Evolutionary conservation across 2,888 invertebrate genomes (phyloP).

Genomic region (Poecilobothrus nobilitatus): DNA sequence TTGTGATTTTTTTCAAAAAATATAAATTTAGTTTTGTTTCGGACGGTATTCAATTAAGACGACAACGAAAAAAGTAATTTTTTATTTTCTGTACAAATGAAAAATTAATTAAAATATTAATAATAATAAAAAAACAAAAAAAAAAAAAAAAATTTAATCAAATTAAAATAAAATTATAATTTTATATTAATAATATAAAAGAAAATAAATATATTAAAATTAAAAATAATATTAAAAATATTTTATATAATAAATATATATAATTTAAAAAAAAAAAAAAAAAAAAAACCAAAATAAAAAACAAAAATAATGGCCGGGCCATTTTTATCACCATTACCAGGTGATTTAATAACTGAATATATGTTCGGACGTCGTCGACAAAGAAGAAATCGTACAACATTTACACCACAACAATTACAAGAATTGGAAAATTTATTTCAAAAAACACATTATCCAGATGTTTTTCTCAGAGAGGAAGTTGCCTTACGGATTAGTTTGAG

Average conservation of each 20-base stretch:
- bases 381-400: conserved; percentile 85
- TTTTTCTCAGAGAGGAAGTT: conserved; percentile 73
- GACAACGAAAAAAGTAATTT: background rate
- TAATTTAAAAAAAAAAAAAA: background rate
- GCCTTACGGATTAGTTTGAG: conserved; percentile 83
- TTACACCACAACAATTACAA: conserved; percentile 86
- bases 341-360: conserved; percentile 83
- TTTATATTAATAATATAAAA: background rate
- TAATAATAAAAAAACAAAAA: background rate
- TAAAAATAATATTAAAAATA: background rate
- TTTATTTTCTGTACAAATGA: background rate
- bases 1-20: background rate
- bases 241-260: background rate
- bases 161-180: background rate
- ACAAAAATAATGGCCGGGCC: conserved; percentile 65
- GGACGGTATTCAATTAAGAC: conserved; percentile 20
- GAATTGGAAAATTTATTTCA: conserved; percentile 87
- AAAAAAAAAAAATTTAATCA: conserved; percentile 9
- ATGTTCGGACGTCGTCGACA: conserved; percentile 85
- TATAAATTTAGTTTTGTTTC: conserved; percentile 19
- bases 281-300: background rate
- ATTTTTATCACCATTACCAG: conserved; percentile 74
- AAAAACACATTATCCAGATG: conserved; percentile 91
- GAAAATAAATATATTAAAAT: background rate
- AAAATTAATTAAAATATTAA: no score